phyloP scores from a whole-genome alignment of 2,113 vertebrate genomes.

The Rousettus leschenaultii region DNA sequence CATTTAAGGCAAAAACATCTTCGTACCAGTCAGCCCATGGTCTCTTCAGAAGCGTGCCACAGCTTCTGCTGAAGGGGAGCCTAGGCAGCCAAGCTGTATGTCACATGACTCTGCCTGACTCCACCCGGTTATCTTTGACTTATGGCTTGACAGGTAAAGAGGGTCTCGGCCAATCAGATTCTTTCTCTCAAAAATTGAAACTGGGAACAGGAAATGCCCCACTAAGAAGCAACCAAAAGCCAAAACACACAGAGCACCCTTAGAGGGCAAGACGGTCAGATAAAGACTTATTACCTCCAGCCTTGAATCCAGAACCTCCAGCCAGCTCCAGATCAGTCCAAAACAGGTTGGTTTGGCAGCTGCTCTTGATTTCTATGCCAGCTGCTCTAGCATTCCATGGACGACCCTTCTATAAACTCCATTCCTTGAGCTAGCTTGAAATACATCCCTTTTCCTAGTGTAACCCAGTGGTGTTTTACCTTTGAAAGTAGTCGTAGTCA shows the following conservation, averaged over 20 bases:
- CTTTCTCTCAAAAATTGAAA: neutral
- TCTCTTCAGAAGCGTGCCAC: neutral
- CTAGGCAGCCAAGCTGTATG: fast-evolving
- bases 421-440: neutral
- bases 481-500: neutral
- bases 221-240: neutral
- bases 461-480: neutral
- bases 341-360: neutral
- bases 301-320: neutral
- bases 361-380: neutral
- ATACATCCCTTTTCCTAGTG: neutral
- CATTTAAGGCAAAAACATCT: neutral
- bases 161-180: neutral
- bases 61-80: neutral
- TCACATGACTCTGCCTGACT: neutral
- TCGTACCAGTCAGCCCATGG: fast-evolving
- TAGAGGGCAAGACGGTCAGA: neutral
- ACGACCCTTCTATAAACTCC: neutral
- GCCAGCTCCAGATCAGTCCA: neutral
- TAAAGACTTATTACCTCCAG: neutral
- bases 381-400: neutral
- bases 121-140: neutral
- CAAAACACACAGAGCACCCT: neutral
- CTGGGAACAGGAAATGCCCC: neutral
- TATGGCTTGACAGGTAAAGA: neutral